These are phyloP conservation scores for Antrozous pallidus DNA, from an alignment of 2,797 vertebrate genomes.

Conservation along the genomic window DNA sequence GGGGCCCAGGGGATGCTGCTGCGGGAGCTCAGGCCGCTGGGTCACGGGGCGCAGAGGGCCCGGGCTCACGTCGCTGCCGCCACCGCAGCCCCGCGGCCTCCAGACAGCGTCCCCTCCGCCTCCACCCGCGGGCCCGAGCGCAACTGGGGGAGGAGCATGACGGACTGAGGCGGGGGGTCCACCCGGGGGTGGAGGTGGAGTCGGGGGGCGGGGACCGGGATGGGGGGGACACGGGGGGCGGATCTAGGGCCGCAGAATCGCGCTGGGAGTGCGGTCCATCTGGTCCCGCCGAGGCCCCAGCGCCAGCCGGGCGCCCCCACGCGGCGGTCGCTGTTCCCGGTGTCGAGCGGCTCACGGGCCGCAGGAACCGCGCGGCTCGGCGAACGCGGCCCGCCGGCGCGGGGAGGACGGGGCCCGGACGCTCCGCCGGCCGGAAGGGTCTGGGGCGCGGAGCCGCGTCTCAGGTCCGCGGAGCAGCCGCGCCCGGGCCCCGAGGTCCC, in stretches of 20 bases:
- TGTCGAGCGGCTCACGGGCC: background rate
- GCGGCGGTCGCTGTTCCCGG: no score
- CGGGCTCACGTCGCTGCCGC: background rate
- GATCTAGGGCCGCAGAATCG: no score
- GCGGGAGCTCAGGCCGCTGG: no score
- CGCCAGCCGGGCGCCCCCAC: background rate
- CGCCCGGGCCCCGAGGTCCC: no score
- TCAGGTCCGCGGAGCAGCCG: no score
- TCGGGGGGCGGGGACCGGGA: no score
- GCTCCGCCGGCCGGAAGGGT: no score
- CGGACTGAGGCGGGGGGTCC: background rate
- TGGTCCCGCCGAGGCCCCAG: background rate
- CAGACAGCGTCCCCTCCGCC: fast-evolving
- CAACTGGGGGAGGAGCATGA: background rate
- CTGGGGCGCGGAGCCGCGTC: no score
- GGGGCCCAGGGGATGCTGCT: no score
- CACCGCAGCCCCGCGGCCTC: background rate
- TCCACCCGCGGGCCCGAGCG: background rate
- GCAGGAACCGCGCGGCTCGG: background rate
- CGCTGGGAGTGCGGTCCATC: no score
- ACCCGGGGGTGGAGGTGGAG: background rate
- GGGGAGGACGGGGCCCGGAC: no score
- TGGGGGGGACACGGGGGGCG: background rate
- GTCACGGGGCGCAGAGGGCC: background rate
- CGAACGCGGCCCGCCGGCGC: background rate